A percentile compares a stretch with the other conserved stretches of the same genome.
These are phyloP conservation scores for Catharus bicknelli DNA, from an alignment of 2,113 vertebrate species.

Conservation along the genomic window DNA sequence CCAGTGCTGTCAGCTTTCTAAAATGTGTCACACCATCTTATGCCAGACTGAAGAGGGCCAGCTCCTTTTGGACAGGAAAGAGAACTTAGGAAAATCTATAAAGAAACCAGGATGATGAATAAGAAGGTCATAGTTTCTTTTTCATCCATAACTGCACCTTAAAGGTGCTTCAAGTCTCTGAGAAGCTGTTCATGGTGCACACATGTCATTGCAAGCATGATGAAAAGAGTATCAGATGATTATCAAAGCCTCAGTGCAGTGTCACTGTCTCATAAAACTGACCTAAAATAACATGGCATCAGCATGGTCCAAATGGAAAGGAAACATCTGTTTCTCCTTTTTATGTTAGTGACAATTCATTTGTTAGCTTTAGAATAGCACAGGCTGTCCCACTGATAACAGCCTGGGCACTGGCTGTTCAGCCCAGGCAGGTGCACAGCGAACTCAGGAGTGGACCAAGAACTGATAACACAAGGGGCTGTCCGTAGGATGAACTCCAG, in stretches of 20 bases:
- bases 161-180: not conserved
- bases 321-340: constrained; percentile 71
- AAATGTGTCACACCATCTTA: not conserved
- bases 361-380: constrained; percentile 60
- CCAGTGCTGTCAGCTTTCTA: not conserved
- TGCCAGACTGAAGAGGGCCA: not conserved
- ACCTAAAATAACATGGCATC: constrained; percentile 45
- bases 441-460: not conserved
- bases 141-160: not conserved
- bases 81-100: not conserved
- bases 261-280: constrained; percentile 1
- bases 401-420: not conserved
- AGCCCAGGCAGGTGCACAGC: not conserved
- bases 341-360: constrained; percentile 48
- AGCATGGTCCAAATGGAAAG: constrained; percentile 32
- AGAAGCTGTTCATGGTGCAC: not conserved
- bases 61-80: not conserved
- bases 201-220: not conserved
- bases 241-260: not conserved
- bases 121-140: not conserved
- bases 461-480: not conserved
- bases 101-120: not conserved
- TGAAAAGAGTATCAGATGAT: not conserved
- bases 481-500: not conserved
- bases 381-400: constrained; percentile 45